phyloP scores from a whole-genome alignment of 2,113 vertebrate species.

The Cynopterus brachyotis region DNA sequence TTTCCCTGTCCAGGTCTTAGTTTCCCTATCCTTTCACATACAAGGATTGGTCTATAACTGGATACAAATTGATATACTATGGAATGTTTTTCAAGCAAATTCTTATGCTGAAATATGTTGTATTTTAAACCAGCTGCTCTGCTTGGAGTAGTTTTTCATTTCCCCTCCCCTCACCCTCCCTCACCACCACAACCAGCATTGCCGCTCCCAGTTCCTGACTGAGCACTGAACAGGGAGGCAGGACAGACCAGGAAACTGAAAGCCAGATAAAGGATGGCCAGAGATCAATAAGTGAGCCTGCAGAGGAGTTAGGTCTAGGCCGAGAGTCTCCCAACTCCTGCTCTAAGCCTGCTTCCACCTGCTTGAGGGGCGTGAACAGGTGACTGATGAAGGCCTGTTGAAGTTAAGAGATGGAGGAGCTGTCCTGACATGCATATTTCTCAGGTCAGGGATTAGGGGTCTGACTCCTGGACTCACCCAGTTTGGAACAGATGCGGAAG shows the following conservation, averaged over 20 bases:
- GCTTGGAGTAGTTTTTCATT: not conserved
- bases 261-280: not conserved
- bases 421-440: not conserved
- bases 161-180: not conserved
- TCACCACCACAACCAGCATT: not conserved
- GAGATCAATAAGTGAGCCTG: not conserved
- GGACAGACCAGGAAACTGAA: not conserved
- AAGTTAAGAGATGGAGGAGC: too few species aligned
- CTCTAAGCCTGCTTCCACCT: not conserved
- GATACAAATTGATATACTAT: not conserved
- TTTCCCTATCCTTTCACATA: not conserved
- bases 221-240: not conserved
- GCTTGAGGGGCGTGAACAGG: not conserved
- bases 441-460: not conserved
- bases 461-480: conserved; percentile 86
- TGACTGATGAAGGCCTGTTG: not conserved
- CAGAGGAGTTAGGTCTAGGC: not conserved
- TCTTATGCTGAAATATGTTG: not conserved
- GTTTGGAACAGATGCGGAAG: conserved; percentile 88
- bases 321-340: not conserved
- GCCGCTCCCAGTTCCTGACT: not conserved
- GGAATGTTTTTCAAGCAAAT: not conserved
- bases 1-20: not conserved
- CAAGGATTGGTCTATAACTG: not conserved
- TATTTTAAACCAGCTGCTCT: not conserved